Evolutionary conservation across 2,113 vertebrate genomes (phyloP), one percentile per base, ranked within the genome.

Genomic region (Montifringilla adamsi): DNA sequence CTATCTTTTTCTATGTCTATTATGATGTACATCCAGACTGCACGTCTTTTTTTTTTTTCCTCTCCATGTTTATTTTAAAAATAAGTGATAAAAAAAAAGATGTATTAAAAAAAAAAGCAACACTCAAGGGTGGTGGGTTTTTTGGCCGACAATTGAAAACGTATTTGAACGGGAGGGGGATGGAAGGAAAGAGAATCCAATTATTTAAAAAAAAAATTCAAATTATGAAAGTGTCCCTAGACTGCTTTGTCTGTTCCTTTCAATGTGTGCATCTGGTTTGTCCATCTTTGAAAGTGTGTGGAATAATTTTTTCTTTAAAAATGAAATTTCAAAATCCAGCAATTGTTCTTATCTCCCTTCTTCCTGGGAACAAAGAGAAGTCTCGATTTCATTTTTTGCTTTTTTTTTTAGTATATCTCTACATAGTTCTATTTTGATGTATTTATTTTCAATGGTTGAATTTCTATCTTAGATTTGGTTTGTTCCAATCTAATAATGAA

Each of bases 21-120:
- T 97, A 97, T 98, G 98, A 99, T 97, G 98, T 99, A 99, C 98
- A 99, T 98, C 98, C 99, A 99, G 98, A 99, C 98, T 98, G 99
- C 99, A 99, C 98, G 98, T 98, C 96, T 95, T 97, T 98, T 97
- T 98, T 96, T 96, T 96, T 97, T 95, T 87, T 69, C 37, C 62
- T 97, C 84, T 97, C 83, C 91, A 90, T 97, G 92, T 97, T 97
- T 95, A 94, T 96, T 97, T 97, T 97, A 94, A 97, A 93, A 98
- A 97, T 97, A 98, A 98, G 97, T 55, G 39, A 83, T 84, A 7
- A 95, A 97, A 97, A 97, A 80, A 97, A 97, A 97, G 90, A 98
- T 96, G 91, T 98, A 98, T 98, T 98, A 96, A 97, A 91, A 97
- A 97, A 97, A 97, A 98, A 98, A 98, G 95, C 94, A 98, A 98